phyloP scores from a whole-genome alignment of 2,113 vertebrate genomes.

The Speoplatyrhinus poulsoni region DNA sequence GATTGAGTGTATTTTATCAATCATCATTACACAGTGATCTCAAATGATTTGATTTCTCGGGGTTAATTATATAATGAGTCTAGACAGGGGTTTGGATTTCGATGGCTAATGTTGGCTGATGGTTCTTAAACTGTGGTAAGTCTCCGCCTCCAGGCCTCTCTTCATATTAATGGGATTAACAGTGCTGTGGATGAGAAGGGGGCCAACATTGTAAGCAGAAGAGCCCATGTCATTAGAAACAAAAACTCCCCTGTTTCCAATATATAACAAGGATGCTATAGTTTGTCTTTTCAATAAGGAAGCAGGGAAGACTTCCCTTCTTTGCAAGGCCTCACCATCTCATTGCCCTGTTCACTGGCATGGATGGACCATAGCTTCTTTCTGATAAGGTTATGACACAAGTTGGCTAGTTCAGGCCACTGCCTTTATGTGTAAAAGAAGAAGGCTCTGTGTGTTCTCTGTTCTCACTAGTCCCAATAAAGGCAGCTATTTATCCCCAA shows the following conservation, averaged over 20 bases:
- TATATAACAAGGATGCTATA: slow-evolving; percentile 55
- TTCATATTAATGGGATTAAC: slow-evolving; percentile 80
- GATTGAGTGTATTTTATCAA: slow-evolving; percentile 30
- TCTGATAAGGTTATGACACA: slow-evolving; percentile 67
- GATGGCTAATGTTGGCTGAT: slow-evolving; percentile 70
- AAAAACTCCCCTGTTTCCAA: slow-evolving; percentile 57
- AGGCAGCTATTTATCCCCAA: slow-evolving; percentile 55
- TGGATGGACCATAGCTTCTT: slow-evolving; percentile 37
- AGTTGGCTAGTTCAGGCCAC: slow-evolving; percentile 48
- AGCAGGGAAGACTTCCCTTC: slow-evolving; percentile 33
- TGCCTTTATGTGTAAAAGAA: slow-evolving; percentile 57
- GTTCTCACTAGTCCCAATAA: slow-evolving; percentile 50
- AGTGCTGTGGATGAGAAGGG: slow-evolving; percentile 61
- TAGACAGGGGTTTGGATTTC: slow-evolving; percentile 74
- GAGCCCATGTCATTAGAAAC: slow-evolving; percentile 63
- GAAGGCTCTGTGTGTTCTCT: slow-evolving; percentile 62
- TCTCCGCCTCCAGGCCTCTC: slow-evolving; percentile 61
- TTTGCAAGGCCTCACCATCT: slow-evolving; percentile 41
- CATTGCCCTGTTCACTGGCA: slow-evolving; percentile 36
- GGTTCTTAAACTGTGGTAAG: slow-evolving; percentile 67
- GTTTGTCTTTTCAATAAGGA: slow-evolving; percentile 43
- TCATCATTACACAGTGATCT: slow-evolving; percentile 49
- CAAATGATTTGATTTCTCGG: slow-evolving; percentile 57
- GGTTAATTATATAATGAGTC: slow-evolving; percentile 65
- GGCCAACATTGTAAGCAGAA: slow-evolving; percentile 66